phyloP scores from a whole-genome alignment of 2,113 vertebrate species.

The Macquaria ambigua region DNA sequence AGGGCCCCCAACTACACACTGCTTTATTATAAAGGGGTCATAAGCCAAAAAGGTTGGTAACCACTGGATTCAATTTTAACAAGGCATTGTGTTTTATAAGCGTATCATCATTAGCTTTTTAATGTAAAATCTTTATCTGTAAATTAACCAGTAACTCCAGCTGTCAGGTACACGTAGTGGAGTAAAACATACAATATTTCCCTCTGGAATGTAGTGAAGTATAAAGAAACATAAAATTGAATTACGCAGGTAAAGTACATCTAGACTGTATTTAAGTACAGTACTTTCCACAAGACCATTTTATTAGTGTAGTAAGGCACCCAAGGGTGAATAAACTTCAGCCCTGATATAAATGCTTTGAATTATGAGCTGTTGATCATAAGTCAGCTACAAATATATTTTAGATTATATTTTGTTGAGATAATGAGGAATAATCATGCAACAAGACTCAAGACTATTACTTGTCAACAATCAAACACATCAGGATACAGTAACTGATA shows the following conservation, averaged over 20 bases:
- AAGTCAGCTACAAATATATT: neutral
- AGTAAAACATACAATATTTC: neutral
- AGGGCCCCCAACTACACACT: neutral
- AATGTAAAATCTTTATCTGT: neutral
- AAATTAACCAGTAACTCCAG: neutral
- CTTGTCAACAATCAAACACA: constrained; percentile 7
- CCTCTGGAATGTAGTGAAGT: neutral
- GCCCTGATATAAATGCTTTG: neutral
- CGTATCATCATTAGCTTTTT: neutral
- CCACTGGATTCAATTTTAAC: neutral
- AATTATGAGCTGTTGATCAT: neutral
- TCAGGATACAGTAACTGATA: neutral
- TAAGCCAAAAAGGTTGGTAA: neutral
- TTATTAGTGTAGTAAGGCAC: too few species aligned
- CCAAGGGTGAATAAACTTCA: neutral
- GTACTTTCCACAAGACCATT: neutral
- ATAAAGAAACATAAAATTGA: neutral
- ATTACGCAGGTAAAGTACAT: neutral
- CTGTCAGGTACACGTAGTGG: too few species aligned
- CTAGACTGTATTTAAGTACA: neutral
- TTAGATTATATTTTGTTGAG: neutral
- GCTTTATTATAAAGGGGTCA: too few species aligned
- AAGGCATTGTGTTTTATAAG: neutral
- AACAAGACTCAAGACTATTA: neutral
- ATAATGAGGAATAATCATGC: neutral